Percentiles rank a stretch among this genome's conserved stretches.
phyloP scores from a whole-genome alignment of 2,888 invertebrate genomes.

The Strigamia maritima region DNA sequence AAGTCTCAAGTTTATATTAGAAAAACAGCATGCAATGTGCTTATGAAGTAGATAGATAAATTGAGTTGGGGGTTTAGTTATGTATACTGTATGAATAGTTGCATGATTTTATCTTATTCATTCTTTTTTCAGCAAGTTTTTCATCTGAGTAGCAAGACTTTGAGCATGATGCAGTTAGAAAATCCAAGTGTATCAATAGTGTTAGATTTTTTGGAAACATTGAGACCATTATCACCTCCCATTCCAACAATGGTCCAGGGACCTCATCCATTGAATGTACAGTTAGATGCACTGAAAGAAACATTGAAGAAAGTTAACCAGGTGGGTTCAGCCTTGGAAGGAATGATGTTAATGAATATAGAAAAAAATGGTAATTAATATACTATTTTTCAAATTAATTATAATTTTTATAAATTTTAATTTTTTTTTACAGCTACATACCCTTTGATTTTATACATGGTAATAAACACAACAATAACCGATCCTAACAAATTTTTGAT shows the following conservation, averaged over 20 bases:
- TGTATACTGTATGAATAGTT: background rate
- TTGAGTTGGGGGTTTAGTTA: background rate
- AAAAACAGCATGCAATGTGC: no score
- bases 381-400: background rate
- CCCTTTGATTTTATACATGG: constrained; percentile 37
- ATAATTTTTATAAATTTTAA: background rate
- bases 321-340: constrained; percentile 33
- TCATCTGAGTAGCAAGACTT: constrained; percentile 16
- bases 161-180: constrained; percentile 38
- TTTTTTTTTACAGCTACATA: constrained; percentile 21
- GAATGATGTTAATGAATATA: constrained; percentile 38
- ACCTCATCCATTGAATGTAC: constrained; percentile 37
- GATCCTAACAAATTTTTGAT: constrained; percentile 37
- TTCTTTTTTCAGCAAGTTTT: constrained; percentile 11
- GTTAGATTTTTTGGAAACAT: constrained; percentile 34
- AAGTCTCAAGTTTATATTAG: no score
- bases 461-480: constrained; percentile 27
- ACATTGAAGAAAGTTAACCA: constrained; percentile 32
- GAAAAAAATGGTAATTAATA: constrained; percentile 26
- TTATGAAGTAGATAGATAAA: no score
- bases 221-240: constrained; percentile 34
- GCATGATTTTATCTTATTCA: background rate
- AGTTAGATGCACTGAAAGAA: constrained; percentile 33
- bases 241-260: constrained; percentile 35
- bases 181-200: constrained; percentile 36